Evolutionary conservation across 1,140 invertebrate genomes (phyloP), one percentile per base, ranked within the genome.

Genomic region (Homalodisca vitripennis): DNA sequence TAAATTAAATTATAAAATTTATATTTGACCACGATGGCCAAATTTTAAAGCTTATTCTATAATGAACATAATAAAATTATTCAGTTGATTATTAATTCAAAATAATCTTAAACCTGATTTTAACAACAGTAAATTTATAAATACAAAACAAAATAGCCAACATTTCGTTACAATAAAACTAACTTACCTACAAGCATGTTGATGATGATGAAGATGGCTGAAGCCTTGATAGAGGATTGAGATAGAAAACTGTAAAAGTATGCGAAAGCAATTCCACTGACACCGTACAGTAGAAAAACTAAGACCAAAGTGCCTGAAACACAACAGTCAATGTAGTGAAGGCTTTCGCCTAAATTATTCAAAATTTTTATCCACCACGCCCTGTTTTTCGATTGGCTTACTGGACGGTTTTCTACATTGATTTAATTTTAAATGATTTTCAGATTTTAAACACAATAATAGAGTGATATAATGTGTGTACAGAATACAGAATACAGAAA

Each of bases 221-320:
- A 67, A n/a, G 69, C 68, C 29, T 34, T 47, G n/a, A 70, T 30
- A 10, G 67, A 26, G 17, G 73, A 70, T 20, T 73, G 72, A n/a
- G 67, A 41, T 20, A 74, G 71, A 48, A 66, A 73, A 71, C 70
- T 75, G 30, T 70, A 70, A 13, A 73, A 71, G 63, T 75, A 74
- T 51, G 73, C 67, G 51, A 70, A 71, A 27, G 69, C 60, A 32
- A 73, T 72, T 6, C 32, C 31, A 66, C 70, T 69, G 34, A 68
- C 46, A 3, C 74, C 73, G 69, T 70, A 74, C 26, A 72, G 24
- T 17, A 72, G 22, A 10, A 75, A 14, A 3, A 74, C 13, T 24
- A 70, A 24, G 10, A 70, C 67, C 10, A 74, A 60, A 51, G 63
- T 47, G 63, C 72, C 74, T 75, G 48, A 27, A 73, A 74, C 1